Percentiles rank a stretch among this genome's conserved stretches.
These are phyloP conservation scores for Brachypteracias leptosomus DNA, from an alignment of 2,113 vertebrate genomes.

Conservation along the genomic window DNA sequence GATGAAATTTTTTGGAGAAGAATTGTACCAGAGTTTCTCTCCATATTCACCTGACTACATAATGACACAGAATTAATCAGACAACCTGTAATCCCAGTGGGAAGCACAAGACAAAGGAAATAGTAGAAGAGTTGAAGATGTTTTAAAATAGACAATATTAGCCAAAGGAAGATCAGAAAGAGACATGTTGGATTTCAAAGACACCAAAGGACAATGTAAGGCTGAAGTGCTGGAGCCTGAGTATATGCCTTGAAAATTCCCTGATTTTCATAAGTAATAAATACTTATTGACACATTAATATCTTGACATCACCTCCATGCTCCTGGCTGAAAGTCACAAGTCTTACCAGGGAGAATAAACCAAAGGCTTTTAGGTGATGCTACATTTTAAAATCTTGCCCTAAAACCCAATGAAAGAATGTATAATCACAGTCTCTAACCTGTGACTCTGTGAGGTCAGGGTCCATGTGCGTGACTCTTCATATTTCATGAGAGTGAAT, in stretches of 20 bases:
- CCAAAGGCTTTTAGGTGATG: background rate
- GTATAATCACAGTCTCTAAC: background rate
- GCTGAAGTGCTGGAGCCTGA: background rate
- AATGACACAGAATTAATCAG: background rate
- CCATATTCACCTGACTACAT: background rate
- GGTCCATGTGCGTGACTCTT: background rate
- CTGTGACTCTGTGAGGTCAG: background rate
- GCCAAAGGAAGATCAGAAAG: background rate
- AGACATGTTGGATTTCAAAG: background rate
- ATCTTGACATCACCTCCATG: background rate
- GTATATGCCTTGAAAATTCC: background rate
- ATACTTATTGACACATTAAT: background rate
- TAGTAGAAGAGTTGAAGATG: background rate
- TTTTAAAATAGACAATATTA: background rate
- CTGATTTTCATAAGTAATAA: background rate
- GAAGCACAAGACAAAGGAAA: background rate
- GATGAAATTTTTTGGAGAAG: background rate
- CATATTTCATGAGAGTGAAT: background rate
- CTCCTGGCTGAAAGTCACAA: background rate
- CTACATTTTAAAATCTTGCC: background rate
- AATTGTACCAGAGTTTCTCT: background rate
- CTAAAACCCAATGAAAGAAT: background rate
- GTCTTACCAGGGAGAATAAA: background rate
- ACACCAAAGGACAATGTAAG: background rate
- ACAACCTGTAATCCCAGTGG: background rate